These are phyloP conservation scores for Platyrinchus mystaceus DNA, from an alignment of 2,797 vertebrate species.

Conservation along the genomic window DNA sequence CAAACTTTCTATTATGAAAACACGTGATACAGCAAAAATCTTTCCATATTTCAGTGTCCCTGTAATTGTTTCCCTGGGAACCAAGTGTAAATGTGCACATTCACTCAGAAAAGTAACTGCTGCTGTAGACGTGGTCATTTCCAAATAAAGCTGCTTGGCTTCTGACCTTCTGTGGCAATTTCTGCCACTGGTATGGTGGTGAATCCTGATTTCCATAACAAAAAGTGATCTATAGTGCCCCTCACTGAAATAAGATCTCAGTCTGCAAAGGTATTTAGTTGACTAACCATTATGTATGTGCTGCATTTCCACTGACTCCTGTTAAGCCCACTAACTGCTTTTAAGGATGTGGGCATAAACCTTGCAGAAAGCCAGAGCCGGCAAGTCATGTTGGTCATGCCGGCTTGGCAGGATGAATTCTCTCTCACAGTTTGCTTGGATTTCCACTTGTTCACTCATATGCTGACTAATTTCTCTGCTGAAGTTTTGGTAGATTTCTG, in stretches of 20 bases:
- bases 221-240: background rate
- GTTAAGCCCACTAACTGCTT: background rate
- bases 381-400: background rate
- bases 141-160: background rate
- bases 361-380: background rate
- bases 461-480: background rate
- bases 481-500: background rate
- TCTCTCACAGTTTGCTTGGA: background rate
- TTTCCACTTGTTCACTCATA: background rate
- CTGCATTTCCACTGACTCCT: conserved; percentile 1
- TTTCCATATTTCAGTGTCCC: background rate
- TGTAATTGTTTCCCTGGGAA: background rate
- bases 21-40: background rate
- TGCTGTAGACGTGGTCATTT: background rate
- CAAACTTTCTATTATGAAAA: conserved; percentile 9
- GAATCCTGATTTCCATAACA: background rate
- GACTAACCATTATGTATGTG: background rate
- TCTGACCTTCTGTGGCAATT: background rate
- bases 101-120: background rate
- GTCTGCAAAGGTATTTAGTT: conserved; percentile 27
- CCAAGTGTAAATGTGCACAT: background rate
- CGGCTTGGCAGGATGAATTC: background rate
- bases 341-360: background rate
- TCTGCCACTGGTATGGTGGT: background rate
- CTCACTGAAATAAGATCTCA: background rate